Percentiles rank a stretch among this genome's conserved stretches.
phyloP scores from a whole-genome alignment of 2,113 vertebrate genomes.

The Lepus europaeus region DNA sequence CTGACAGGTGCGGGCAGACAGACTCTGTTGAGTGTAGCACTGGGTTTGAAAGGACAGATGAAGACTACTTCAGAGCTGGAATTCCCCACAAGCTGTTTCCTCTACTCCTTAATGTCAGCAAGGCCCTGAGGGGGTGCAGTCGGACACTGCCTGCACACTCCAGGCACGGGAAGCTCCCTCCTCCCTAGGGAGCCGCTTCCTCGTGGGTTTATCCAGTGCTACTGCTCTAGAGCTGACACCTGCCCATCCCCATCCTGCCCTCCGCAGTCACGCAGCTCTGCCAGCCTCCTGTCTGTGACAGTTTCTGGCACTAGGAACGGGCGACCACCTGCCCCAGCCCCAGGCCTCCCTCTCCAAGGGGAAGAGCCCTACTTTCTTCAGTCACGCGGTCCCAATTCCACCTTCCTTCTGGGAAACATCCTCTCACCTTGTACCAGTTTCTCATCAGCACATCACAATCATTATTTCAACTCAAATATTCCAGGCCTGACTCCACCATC shows the following conservation, averaged over 20 bases:
- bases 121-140: background rate
- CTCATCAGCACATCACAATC: background rate
- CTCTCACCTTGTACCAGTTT: background rate
- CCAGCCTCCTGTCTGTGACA: background rate
- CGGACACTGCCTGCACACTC: background rate
- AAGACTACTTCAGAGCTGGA: background rate
- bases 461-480: background rate
- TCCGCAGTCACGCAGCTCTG: background rate
- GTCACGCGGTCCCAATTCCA: background rate
- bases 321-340: background rate
- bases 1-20: background rate
- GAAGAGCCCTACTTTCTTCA: background rate
- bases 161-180: background rate
- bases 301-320: background rate
- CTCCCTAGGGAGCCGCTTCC: background rate
- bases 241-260: background rate
- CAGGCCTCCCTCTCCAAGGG: background rate
- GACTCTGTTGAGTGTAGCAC: background rate
- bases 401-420: background rate
- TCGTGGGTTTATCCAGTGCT: background rate
- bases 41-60: background rate
- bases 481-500: background rate
- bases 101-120: background rate
- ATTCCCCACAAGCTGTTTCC: background rate
- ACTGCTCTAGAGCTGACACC: background rate